Evolutionary conservation across 2,888 invertebrate species (phyloP), one percentile per base, ranked within the genome.

Genomic region (Drosophila acutilabella): DNA sequence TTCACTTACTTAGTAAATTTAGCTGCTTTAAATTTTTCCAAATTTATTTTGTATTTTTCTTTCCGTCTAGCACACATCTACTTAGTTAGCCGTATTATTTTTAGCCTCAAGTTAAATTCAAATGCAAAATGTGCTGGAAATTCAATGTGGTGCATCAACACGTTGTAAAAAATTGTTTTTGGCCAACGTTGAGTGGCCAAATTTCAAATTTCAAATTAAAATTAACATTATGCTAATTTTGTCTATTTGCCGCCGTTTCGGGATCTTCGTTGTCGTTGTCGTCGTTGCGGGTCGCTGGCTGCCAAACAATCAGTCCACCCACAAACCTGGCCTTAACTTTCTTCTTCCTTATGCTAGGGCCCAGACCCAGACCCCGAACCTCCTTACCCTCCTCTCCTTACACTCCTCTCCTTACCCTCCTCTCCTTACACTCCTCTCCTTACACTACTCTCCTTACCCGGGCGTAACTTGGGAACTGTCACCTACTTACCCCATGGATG

Each of bases 61-160:
- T 36, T 18, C 18, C 2, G 6, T 18, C 8, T 8, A 0, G 14
- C 18, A 8, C 1, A 47, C 58, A 71, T 30, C 11, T 26, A 42
- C 44, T 58, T 51, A 10, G 8, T 45, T 38, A 14, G 6, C 7
- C 3, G 26, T 58, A 53, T 71, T 73, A 59, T 41, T 52, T 53
- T 45, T 38, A n/a, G 50, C 20, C 52, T 51, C 20, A 59, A 41
- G 65, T 42, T 23, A 54, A 61, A 69, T 47, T 20, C 52, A 5
- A 45, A 64, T 57, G 53, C 48, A 14, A 51, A 74, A 56, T 47
- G 33, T 59, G 61, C 65, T 42, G 64, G 72, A 67, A 73, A 78
- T 81, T 89, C 73, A 87, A 84, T 89, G 89, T 88, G 78, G 64
- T 88, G 81, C 89, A 83, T 83, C 89, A 83, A 89, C 83, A 89